Evolutionary conservation across 2,113 vertebrate genomes (phyloP).

Genomic region (Poeciliopsis prolifica): DNA sequence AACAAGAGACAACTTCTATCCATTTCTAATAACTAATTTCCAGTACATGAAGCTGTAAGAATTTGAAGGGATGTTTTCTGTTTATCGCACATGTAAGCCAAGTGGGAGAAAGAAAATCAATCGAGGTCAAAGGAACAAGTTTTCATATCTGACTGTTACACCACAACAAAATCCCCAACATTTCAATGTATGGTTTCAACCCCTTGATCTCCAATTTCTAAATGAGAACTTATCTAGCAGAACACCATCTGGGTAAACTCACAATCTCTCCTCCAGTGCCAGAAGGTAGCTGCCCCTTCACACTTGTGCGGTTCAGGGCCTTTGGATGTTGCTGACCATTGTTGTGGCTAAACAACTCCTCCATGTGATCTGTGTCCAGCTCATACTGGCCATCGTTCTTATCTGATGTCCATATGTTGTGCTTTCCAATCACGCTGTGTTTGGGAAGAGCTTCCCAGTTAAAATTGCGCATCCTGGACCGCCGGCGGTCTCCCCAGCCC

Average conservation of each 20-base stretch:
- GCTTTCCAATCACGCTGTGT: conserved; percentile 77
- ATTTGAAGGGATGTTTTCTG: neutral
- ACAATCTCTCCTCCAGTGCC: conserved; percentile 65
- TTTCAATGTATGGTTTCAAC: conserved; percentile 15
- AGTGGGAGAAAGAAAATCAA: conserved; percentile 7
- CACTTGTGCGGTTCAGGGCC: conserved; percentile 53
- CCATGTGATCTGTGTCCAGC: conserved; percentile 82
- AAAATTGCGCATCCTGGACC: conserved; percentile 81
- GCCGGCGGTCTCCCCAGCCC: conserved; percentile 17
- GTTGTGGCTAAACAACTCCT: conserved; percentile 82
- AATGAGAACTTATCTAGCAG: neutral
- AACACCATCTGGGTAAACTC: conserved; percentile 44
- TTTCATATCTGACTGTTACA: conserved; percentile 10
- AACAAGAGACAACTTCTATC: neutral
- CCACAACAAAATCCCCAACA: conserved; percentile 9
- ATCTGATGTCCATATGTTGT: conserved; percentile 83
- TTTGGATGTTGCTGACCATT: conserved; percentile 50
- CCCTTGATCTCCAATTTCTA: conserved; percentile 2
- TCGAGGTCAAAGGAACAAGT: conserved; percentile 11
- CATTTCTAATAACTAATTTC: neutral
- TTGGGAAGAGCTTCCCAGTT: conserved; percentile 85
- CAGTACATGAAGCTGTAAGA: neutral
- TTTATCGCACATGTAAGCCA: conserved; percentile 11
- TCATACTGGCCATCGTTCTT: conserved; percentile 66
- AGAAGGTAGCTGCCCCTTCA: conserved; percentile 45